A percentile compares a stretch with the other conserved stretches of the same genome.
phyloP scores from a whole-genome alignment of 2,113 vertebrate species.

The Forbesichthys agassizii region DNA sequence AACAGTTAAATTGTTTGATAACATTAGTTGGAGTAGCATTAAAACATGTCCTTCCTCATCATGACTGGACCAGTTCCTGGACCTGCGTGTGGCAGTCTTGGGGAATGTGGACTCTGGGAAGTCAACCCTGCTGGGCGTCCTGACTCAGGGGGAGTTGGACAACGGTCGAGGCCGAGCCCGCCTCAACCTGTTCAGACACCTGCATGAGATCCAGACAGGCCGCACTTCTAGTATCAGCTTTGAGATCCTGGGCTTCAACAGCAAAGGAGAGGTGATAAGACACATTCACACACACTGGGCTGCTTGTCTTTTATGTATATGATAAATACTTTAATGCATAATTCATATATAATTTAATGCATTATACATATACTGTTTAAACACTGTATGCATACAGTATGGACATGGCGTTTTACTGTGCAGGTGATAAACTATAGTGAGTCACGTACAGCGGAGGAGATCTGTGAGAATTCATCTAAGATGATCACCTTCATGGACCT shows the following conservation, averaged over 20 bases:
- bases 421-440: slow-evolving; percentile 98
- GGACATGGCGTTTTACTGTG: not conserved
- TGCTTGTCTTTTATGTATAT: too few species aligned
- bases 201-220: slow-evolving; percentile 96
- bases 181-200: slow-evolving; percentile 95
- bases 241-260: slow-evolving; percentile 97
- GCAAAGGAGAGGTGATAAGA: slow-evolving; percentile 90
- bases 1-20: not conserved
- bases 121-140: slow-evolving; percentile 91
- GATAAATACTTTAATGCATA: not conserved
- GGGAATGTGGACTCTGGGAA: slow-evolving; percentile 97
- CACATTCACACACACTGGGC: not conserved
- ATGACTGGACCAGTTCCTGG: slow-evolving; percentile 82
- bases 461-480: slow-evolving; percentile 96
- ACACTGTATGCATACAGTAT: not conserved
- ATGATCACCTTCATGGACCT: slow-evolving; percentile 99
- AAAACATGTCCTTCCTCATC: not conserved
- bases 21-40: not conserved
- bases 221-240: slow-evolving; percentile 97
- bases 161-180: slow-evolving; percentile 92
- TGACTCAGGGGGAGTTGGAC: slow-evolving; percentile 95
- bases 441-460: slow-evolving; percentile 92
- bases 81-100: slow-evolving; percentile 93
- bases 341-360: not conserved
- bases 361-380: not conserved